A percentile compares a stretch with the other conserved stretches of the same genome.
Evolutionary conservation across 2,888 invertebrate species (phyloP).

Genomic region (Chymomyza fuscimana): DNA sequence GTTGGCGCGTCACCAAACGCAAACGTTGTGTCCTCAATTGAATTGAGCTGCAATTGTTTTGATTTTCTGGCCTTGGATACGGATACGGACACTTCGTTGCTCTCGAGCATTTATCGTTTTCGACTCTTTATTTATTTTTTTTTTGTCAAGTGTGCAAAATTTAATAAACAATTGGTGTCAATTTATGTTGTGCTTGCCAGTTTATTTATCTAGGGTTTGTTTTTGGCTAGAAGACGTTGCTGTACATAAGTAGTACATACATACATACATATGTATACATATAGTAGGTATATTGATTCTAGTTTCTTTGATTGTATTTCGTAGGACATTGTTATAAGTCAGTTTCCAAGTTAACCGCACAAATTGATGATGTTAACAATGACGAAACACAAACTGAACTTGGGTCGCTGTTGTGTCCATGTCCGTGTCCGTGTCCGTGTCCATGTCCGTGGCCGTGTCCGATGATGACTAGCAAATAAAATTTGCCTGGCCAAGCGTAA

Average conservation of each 20-base stretch:
- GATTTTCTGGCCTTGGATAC: conserved; percentile 59
- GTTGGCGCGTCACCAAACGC: conserved; percentile 28
- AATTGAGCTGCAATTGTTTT: conserved; percentile 69
- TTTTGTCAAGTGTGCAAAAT: conserved; percentile 67
- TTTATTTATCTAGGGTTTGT: conserved; percentile 10
- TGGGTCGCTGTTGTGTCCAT: conserved; percentile 5
- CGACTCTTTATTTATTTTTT: conserved; percentile 34
- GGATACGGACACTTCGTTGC: conserved; percentile 16
- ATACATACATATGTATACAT: background rate
- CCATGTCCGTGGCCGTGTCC: conserved; percentile 1
- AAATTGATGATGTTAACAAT: conserved; percentile 75
- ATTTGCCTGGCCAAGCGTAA: conserved; percentile 65
- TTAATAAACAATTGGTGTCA: conserved; percentile 70
- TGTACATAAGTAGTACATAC: background rate
- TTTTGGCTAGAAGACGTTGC: conserved; percentile 8
- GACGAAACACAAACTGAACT: conserved; percentile 66
- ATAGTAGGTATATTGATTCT: background rate
- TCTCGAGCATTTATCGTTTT: conserved; percentile 39
- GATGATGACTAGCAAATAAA: conserved; percentile 67
- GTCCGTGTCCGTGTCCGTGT: background rate
- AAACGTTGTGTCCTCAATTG: conserved; percentile 47
- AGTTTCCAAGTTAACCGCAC: conserved; percentile 74
- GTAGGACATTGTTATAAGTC: conserved; percentile 66
- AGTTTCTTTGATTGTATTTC: conserved; percentile 15
- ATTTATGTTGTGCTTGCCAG: conserved; percentile 42